Base-by-base conservation (phyloP, 2,797 vertebrate species). In the Alexandromys oeconomus region DNA sequence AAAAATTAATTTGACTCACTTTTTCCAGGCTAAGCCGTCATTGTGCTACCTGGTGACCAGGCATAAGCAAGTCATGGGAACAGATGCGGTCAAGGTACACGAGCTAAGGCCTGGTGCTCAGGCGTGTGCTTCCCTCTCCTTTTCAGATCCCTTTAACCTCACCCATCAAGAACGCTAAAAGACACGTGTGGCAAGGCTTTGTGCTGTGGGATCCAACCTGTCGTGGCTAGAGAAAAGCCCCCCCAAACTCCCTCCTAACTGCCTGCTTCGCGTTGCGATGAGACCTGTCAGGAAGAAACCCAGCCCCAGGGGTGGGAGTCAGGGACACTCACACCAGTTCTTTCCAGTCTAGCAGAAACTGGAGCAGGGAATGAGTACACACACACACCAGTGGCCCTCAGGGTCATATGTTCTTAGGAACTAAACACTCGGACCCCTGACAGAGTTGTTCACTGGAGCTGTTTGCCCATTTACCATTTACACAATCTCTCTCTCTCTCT, bases 1-100 rank as follows among this genome's bases (percentile, higher is more conserved):
- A 74, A 93, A 92, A 93, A 92, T 97, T 92, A 94, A 96, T 95
- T 54, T 94, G 91, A 95, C 89, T 95, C 93, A 94, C 12, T 84
- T 92, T 93, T 97, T 95, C 81, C 96, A 95, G 84, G 65, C 59
- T 79, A 89, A 92, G 71, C 27, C 93, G 34, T 79, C 43, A 51
- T 17, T 78, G 54, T 74, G 76, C 74, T 93, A 93, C 86, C 94
- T 81, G 71, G 89, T 78, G n/a, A 93, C 87, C 54, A 93, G 43
- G 84, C 76, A 85, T 51, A 63, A 67, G 43, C 31, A 95, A 87
- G 92, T 65, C 91, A 37, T 25, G 37, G 73, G 87, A 61, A 69
- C 93, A 95, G 91, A 92, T 73, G 6, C 76, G 92, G 74, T 93
- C 71, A 59, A 43, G 65, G 85, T 81, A 15, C 11, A 43, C 73